Conservation (phyloP, 2,888 invertebrate species). For the Furcula furcula region DNA sequence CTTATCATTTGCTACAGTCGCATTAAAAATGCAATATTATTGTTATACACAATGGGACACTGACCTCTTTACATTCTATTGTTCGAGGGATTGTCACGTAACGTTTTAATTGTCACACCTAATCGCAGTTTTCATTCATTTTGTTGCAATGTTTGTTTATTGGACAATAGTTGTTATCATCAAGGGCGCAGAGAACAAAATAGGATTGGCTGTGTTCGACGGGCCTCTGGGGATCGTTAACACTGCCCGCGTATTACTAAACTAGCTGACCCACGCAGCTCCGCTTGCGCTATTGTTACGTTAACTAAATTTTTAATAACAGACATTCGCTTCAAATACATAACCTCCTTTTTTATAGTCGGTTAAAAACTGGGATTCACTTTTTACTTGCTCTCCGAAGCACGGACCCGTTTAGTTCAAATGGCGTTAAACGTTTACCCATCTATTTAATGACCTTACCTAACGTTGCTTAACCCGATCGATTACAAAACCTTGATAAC, state of each 20-base stretch:
- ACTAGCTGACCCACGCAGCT: no score
- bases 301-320: no score
- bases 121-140: constrained; percentile 32
- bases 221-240: constrained; percentile 21
- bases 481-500: no score
- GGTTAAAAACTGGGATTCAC: no score
- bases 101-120: constrained; percentile 28
- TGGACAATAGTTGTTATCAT: constrained; percentile 11
- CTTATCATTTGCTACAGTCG: background rate
- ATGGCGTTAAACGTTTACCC: no score
- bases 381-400: no score
- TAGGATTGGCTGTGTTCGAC: constrained; percentile 7
- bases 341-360: no score
- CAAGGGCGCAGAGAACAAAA: background rate
- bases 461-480: no score
- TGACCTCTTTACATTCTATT: constrained; percentile 29
- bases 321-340: no score
- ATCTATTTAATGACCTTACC: no score
- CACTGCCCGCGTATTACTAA: constrained; percentile 20
- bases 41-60: constrained; percentile 27
- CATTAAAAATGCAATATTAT: constrained; percentile 21
- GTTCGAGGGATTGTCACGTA: constrained; percentile 17
- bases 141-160: constrained; percentile 2
- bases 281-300: no score
- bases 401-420: no score